Evolutionary conservation across 2,797 vertebrate species (phyloP).

Genomic region (Brachyalestes nurse): DNA sequence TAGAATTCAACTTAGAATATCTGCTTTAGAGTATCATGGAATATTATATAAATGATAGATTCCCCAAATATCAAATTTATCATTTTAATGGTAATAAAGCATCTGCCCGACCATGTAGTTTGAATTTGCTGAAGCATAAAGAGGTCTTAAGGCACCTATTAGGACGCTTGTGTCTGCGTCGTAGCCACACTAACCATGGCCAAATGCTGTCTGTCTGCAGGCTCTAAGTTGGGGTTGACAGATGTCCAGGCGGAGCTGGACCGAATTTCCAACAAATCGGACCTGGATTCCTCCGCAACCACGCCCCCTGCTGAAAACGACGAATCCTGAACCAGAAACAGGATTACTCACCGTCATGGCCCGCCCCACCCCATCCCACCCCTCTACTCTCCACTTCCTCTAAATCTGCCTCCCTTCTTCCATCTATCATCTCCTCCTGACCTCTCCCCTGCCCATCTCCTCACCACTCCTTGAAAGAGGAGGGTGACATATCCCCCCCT

Average conservation of each 20-base stretch:
- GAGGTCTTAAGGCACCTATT: background rate
- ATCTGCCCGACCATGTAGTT: background rate
- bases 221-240: conserved; percentile 94
- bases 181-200: background rate
- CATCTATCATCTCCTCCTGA: conserved; percentile 43
- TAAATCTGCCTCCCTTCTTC: conserved; percentile 57
- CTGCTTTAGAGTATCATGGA: background rate
- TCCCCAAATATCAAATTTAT: no score
- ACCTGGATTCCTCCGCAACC: conserved; percentile 82
- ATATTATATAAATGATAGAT: no score
- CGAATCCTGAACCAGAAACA: conserved; percentile 64
- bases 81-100: background rate
- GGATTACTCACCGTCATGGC: conserved; percentile 50
- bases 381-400: conserved; percentile 36
- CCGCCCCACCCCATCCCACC: conserved; percentile 11
- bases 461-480: conserved; percentile 20
- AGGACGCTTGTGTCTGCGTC: background rate
- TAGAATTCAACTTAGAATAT: no score
- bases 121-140: background rate
- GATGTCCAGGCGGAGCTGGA: conserved; percentile 98
- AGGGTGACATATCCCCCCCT: conserved; percentile 6
- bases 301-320: conserved; percentile 58
- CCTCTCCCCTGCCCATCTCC: conserved; percentile 39
- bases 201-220: conserved; percentile 67
- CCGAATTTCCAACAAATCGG: conserved; percentile 94